Evolutionary conservation across 2,113 vertebrate genomes (phyloP).

Genomic region (Cyprinodon variegatus): DNA sequence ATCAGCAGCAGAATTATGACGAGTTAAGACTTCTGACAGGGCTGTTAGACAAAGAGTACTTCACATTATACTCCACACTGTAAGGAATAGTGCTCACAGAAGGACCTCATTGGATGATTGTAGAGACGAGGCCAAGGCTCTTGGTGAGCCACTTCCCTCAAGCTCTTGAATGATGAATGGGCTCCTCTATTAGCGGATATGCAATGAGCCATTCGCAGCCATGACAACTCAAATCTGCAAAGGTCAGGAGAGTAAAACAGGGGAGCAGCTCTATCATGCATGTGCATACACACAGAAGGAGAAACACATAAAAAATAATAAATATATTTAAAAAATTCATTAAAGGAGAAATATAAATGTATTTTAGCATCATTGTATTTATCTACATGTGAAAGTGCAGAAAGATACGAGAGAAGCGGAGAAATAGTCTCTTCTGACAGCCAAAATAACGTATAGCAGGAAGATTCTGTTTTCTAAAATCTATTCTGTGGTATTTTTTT

Average conservation of each 20-base stretch:
- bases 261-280: not conserved
- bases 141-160: constrained; percentile 60
- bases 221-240: constrained; percentile 77
- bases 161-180: constrained; percentile 79
- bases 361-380: not conserved
- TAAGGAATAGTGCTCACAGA: constrained; percentile 50
- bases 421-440: constrained; percentile 3
- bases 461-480: constrained; percentile 23
- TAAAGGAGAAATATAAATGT: not conserved
- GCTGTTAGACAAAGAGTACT: constrained; percentile 54
- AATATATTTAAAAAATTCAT: not conserved
- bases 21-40: constrained; percentile 59
- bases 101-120: constrained; percentile 73
- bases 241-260: constrained; percentile 49
- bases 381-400: not conserved
- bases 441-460: not conserved
- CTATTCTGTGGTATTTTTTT: constrained; percentile 32
- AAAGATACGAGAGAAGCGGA: not conserved
- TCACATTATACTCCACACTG: constrained; percentile 50
- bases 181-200: constrained; percentile 71
- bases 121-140: constrained; percentile 66
- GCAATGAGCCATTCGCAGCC: constrained; percentile 81
- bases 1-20: constrained; percentile 68
- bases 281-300: too few relatives aligned
- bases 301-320: not conserved